Base-by-base conservation (phyloP, 1,140 invertebrate genomes). In the Monomorium pharaonis region DNA sequence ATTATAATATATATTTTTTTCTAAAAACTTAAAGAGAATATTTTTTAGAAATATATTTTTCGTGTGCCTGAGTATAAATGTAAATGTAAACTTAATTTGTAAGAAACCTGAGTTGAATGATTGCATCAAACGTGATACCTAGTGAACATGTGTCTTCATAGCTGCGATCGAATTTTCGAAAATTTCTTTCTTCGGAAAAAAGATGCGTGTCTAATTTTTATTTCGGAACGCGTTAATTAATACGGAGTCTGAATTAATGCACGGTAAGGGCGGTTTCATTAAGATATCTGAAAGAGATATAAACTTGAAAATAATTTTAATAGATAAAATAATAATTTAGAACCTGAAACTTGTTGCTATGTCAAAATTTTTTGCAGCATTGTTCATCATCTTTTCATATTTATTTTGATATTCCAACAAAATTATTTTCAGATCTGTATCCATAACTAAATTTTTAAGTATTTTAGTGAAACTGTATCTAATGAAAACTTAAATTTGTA, bases 111-210 rank as follows among this genome's bases (percentile, higher is more conserved):
- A 9, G 24, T 24, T 67, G 37, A 44, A 76, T 67, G 14, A 51
- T 37, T 51, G 60, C 76, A 67, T 80, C 76, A 80, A 80, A 51
- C 30, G 30, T 80, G 9, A 47, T 51, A 80, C 60, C 27, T 51
- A 12, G 24, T 2, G 12, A 33, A 37, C 14, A 37, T 14, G 21
- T 62, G 18, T 67, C 44, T 78, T n/a, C 27, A 65, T 49, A 37
- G 37, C 2, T 60, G 9, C 7, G 1, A 27, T 33, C 1, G 4
- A 78, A 63, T 24, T 33, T 63, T 33, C 10, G 16, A 3, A 70
- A 70, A 24, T 42, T 67, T 10, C n/a, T 9, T 30, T 12, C n/a
- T 21, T 54, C 18, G 6, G 14, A 69, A 24, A 27, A 1, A 69
- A 27, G 12, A 24, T 16, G 1, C 54, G 2, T 2, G 27, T 30